phyloP scores from a whole-genome alignment of 2,113 vertebrate species.

The Callipepla californica region DNA sequence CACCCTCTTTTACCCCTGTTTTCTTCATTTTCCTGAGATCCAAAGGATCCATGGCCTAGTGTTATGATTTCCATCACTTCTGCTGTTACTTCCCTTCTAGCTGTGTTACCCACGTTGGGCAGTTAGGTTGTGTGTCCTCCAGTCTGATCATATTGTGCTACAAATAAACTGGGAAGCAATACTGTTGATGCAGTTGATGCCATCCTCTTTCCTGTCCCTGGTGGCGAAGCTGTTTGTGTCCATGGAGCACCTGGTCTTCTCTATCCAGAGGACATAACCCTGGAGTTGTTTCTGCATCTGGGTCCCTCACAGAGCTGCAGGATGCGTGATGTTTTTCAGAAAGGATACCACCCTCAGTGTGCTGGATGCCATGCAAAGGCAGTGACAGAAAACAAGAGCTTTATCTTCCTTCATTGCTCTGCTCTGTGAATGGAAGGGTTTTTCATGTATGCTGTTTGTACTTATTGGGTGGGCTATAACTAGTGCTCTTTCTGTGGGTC shows the following conservation, averaged over 20 bases:
- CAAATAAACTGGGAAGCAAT: slow-evolving; percentile 25
- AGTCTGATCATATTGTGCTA: background rate
- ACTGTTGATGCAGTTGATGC: background rate
- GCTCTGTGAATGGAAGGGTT: background rate
- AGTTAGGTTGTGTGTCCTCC: background rate
- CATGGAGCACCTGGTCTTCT: background rate
- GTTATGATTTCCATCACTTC: background rate
- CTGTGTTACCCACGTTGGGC: background rate
- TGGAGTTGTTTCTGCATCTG: background rate
- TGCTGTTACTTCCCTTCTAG: background rate
- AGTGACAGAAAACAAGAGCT: background rate
- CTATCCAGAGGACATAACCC: background rate
- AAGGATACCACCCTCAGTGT: background rate
- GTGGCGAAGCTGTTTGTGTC: background rate
- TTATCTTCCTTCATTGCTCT: fast-evolving
- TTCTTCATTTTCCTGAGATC: background rate
- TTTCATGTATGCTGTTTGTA: background rate
- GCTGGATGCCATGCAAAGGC: background rate
- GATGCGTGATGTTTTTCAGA: background rate
- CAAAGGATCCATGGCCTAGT: background rate
- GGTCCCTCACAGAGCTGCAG: background rate
- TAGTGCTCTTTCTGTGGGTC: background rate
- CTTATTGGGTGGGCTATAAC: background rate
- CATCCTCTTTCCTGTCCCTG: background rate
- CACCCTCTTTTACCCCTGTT: background rate